A percentile compares a stretch with the other conserved stretches of the same genome.
These are phyloP conservation scores for Hypolimnas misippus DNA, from an alignment of 2,888 invertebrate genomes.

Conservation along the genomic window DNA sequence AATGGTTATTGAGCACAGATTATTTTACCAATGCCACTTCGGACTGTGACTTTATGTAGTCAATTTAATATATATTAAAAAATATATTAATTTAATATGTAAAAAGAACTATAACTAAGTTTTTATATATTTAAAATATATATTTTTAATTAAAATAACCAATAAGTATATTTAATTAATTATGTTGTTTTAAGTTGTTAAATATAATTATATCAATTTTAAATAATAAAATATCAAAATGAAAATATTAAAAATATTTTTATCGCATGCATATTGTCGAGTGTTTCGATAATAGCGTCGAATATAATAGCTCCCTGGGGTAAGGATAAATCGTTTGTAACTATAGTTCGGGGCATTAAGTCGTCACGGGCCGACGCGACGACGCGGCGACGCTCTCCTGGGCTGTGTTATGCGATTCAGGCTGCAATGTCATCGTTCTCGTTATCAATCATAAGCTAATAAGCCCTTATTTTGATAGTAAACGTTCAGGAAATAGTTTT, in stretches of 20 bases:
- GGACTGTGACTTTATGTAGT: too few species aligned
- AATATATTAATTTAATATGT: too few species aligned
- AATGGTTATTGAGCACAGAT: too few species aligned
- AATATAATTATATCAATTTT: too few species aligned
- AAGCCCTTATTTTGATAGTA: slow-evolving; percentile 4
- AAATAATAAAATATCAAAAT: neutral
- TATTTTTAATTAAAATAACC: too few species aligned
- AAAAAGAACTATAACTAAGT: too few species aligned
- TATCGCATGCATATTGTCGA: slow-evolving; percentile 45
- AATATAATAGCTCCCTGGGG: slow-evolving; percentile 62
- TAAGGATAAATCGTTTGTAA: slow-evolving; percentile 67
- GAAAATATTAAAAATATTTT: slow-evolving; percentile 22
- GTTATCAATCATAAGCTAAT: slow-evolving; percentile 27
- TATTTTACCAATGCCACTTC: neutral
- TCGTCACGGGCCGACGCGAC: slow-evolving; percentile 60
- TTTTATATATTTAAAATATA: too few species aligned
- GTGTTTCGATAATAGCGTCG: slow-evolving; percentile 50
- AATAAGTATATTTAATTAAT: too few species aligned
- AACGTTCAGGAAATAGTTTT: neutral
- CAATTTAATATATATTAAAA: too few species aligned
- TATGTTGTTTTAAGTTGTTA: too few species aligned
- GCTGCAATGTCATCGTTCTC: slow-evolving; percentile 31
- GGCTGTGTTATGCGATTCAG: slow-evolving; percentile 30
- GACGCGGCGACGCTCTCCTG: slow-evolving; percentile 36
- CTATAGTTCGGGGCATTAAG: slow-evolving; percentile 62